Evolutionary conservation across 2,113 vertebrate species (phyloP).

Genomic region (Peromyscus leucopus): DNA sequence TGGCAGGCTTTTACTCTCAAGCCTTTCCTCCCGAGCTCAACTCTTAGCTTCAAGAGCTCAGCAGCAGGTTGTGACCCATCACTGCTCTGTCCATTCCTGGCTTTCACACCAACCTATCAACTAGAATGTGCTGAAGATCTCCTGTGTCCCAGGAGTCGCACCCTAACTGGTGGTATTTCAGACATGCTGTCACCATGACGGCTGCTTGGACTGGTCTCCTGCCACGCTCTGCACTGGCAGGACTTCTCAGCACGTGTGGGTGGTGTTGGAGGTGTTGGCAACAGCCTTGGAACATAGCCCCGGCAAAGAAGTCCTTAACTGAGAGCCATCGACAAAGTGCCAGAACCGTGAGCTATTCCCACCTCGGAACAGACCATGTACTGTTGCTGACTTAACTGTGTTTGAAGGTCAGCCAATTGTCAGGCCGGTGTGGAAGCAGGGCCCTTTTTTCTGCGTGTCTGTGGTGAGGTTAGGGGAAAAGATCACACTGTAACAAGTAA

Average conservation of each 20-base stretch:
- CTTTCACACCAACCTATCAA: not conserved
- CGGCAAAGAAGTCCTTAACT: not conserved
- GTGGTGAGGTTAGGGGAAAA: not conserved
- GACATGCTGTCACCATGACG: not conserved
- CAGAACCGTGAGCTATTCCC: not conserved
- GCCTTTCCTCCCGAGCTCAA: not conserved
- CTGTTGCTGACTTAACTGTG: slow-evolving; percentile 21
- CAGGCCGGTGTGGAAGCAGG: not conserved
- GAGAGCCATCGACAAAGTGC: not conserved
- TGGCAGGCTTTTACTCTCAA: not conserved
- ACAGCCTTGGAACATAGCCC: slow-evolving; percentile 19
- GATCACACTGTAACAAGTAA: not conserved
- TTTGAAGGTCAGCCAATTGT: slow-evolving; percentile 52
- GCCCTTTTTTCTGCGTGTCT: not conserved
- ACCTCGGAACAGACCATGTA: not conserved
- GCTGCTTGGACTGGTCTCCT: slow-evolving; percentile 47
- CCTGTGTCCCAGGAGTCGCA: not conserved
- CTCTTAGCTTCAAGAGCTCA: not conserved
- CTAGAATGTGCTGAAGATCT: not conserved
- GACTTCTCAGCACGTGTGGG: slow-evolving; percentile 35
- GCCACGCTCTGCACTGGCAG: not conserved
- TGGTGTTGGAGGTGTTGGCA: slow-evolving; percentile 34
- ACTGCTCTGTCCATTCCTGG: not conserved
- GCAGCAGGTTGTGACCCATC: not conserved
- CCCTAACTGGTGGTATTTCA: not conserved